Conservation (phyloP, 2,113 vertebrate genomes). For the Engraulis encrasicolus region DNA sequence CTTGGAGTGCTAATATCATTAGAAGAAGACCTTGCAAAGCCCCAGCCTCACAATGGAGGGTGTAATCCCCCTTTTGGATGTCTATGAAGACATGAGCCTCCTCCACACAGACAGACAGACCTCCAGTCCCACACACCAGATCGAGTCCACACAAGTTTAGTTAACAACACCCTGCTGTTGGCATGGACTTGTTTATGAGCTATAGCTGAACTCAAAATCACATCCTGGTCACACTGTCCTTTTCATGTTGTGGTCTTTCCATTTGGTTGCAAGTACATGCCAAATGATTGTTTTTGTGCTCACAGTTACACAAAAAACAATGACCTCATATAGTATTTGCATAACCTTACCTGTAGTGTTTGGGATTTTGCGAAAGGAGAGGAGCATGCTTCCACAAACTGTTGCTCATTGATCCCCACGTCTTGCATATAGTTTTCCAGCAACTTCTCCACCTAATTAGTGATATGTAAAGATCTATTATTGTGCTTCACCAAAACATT, state of each 20-base stretch:
- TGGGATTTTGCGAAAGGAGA: constrained; percentile 89
- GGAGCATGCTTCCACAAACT: constrained; percentile 90
- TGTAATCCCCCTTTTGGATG: not conserved
- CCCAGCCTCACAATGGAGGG: not conserved
- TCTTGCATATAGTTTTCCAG: constrained; percentile 91
- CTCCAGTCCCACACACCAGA: not conserved
- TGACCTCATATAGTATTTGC: too few relatives aligned
- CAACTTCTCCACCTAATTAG: constrained; percentile 87
- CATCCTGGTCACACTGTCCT: too few relatives aligned
- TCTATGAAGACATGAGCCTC: not conserved
- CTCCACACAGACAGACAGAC: not conserved
- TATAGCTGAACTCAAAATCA: not conserved
- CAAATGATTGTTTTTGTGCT: too few relatives aligned
- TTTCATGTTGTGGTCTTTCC: not conserved
- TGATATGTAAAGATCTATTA: not conserved
- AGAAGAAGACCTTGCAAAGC: constrained; percentile 16
- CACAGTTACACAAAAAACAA: too few relatives aligned
- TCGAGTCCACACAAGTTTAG: not conserved
- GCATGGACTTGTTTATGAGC: not conserved
- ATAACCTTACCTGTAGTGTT: constrained; percentile 82
- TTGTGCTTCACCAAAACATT: not conserved
- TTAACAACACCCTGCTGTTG: not conserved
- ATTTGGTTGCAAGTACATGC: too few relatives aligned
- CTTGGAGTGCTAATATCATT: constrained; percentile 17
- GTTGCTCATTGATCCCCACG: constrained; percentile 94